Conservation (phyloP, 2,888 invertebrate species). For the Micoletzkya japonica region DNA sequence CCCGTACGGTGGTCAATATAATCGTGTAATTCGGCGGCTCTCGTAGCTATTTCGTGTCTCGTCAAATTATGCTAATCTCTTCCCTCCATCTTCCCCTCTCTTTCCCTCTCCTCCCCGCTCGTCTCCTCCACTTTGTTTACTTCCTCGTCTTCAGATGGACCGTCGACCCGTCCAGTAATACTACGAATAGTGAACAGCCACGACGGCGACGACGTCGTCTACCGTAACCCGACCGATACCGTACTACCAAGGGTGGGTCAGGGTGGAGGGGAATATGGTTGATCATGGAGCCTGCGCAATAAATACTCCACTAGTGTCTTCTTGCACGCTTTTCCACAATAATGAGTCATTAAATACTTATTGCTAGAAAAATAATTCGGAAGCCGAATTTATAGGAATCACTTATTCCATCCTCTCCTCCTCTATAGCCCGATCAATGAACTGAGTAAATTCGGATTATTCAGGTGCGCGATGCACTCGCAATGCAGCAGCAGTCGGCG, state of each 20-base stretch:
- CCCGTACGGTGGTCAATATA: not conserved
- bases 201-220: not conserved
- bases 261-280: too few relatives aligned
- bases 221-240: too few relatives aligned
- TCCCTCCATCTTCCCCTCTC: not conserved
- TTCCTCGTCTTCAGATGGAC: too few relatives aligned
- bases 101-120: not conserved
- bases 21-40: not conserved
- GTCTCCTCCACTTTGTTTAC: not conserved
- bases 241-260: too few relatives aligned
- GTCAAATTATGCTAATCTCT: not conserved
- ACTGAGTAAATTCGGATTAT: too few relatives aligned
- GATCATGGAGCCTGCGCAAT: too few relatives aligned
- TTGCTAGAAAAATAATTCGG: not conserved
- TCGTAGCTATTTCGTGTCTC: not conserved
- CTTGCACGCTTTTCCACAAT: not conserved
- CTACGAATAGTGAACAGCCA: not conserved
- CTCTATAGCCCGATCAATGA: too few relatives aligned
- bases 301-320: too few relatives aligned
- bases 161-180: not conserved
- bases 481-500: not conserved
- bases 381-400: not conserved
- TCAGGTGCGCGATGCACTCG: not conserved
- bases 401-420: constrained; percentile 2
- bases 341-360: not conserved